A percentile compares a stretch with the other conserved stretches of the same genome.
Evolutionary conservation across 2,888 invertebrate species (phyloP).

Genomic region (Ochropleura leucogaster): DNA sequence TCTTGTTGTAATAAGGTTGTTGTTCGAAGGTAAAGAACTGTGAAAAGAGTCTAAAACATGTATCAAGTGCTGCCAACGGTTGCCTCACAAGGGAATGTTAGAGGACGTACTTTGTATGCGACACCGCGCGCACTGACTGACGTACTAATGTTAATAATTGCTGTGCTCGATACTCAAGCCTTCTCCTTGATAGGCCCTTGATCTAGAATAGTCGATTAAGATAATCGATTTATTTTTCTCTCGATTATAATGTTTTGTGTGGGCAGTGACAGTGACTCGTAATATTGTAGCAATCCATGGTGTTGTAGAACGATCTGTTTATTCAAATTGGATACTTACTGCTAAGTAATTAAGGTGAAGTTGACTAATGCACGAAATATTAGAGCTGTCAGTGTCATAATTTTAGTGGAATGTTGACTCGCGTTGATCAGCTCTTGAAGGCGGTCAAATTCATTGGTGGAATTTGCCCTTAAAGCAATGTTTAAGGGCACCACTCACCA

Average conservation of each 20-base stretch:
- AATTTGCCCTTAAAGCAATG: neutral
- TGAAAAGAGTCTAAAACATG: conserved; percentile 27
- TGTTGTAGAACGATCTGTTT: neutral
- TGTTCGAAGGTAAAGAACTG: neutral
- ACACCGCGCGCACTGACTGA: conserved; percentile 53
- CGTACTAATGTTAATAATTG: conserved; percentile 64
- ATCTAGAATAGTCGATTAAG: conserved; percentile 71
- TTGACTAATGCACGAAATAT: neutral
- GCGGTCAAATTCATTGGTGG: neutral
- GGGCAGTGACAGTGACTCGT: neutral
- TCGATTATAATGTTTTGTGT: conserved; percentile 24
- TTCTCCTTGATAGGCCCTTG: conserved; percentile 75
- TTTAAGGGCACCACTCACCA: too few species aligned
- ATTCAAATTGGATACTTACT: neutral
- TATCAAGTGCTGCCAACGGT: conserved; percentile 72
- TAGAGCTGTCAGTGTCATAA: neutral
- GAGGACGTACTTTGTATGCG: conserved; percentile 83
- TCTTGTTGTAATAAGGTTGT: neutral
- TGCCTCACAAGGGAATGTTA: conserved; percentile 73
- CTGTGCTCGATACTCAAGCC: conserved; percentile 65
- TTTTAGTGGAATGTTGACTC: neutral
- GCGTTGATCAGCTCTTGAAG: neutral
- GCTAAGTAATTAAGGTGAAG: neutral
- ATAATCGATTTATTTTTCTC: conserved; percentile 57
- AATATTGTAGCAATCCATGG: neutral